Evolutionary conservation across 2,888 invertebrate genomes (phyloP).

Genomic region (Lacanobia wlatinum): DNA sequence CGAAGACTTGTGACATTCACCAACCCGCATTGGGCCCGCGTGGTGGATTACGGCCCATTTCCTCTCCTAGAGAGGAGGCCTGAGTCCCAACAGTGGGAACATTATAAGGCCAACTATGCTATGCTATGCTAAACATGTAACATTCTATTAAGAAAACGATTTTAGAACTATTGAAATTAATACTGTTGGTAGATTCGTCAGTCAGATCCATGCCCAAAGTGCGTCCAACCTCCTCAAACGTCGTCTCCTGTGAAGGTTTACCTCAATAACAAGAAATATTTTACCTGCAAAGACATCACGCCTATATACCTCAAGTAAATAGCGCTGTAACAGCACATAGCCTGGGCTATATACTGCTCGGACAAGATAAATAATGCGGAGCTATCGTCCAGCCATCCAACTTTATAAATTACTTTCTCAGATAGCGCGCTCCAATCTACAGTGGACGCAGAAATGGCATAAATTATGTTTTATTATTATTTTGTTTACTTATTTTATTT

Average conservation of each 20-base stretch:
- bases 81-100: no score
- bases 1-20: no score
- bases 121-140: no score
- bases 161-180: no score
- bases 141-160: no score
- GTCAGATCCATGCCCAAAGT: background rate
- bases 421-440: slow-evolving; percentile 74
- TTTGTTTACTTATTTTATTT: background rate
- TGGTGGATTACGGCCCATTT: no score
- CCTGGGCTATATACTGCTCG: slow-evolving; percentile 58
- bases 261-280: slow-evolving; percentile 1
- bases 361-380: slow-evolving; percentile 81
- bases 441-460: slow-evolving; percentile 64
- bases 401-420: slow-evolving; percentile 88
- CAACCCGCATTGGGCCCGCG: no score
- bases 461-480: slow-evolving; percentile 31
- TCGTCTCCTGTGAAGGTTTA: no score
- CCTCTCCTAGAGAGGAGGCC: no score
- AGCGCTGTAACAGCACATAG: slow-evolving; percentile 51
- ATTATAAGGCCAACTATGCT: no score
- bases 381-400: slow-evolving; percentile 82
- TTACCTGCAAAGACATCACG: slow-evolving; percentile 21
- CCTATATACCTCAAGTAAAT: slow-evolving; percentile 26
- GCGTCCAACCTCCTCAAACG: background rate
- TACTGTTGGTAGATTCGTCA: background rate